These are phyloP conservation scores for Drosophila albomicans DNA, from an alignment of 1,140 invertebrate genomes.

Conservation along the genomic window DNA sequence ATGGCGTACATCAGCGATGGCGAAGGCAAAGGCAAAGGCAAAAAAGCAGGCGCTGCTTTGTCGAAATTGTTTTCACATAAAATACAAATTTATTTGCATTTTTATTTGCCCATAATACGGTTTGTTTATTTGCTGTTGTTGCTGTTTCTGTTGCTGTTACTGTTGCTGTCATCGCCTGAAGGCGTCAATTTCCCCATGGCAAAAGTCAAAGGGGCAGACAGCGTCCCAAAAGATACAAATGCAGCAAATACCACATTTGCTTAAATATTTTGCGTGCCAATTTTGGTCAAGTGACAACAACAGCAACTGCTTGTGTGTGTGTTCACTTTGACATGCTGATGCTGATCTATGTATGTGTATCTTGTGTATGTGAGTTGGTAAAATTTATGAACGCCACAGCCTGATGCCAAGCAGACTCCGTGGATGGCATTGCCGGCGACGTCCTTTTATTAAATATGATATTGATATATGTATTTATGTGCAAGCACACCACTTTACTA, in stretches of 20 bases:
- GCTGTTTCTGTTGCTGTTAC: slow-evolving; percentile 43
- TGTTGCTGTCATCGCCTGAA: slow-evolving; percentile 37
- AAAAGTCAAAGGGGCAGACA: slow-evolving; percentile 66
- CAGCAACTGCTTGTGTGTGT: slow-evolving; percentile 22
- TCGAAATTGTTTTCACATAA: slow-evolving; percentile 80
- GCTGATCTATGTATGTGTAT: slow-evolving; percentile 60
- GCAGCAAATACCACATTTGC: slow-evolving; percentile 37
- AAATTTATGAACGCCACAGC: slow-evolving; percentile 76
- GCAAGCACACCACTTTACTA: slow-evolving; percentile 12
- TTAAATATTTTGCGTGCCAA: slow-evolving; percentile 34
- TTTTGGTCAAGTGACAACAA: slow-evolving; percentile 53
- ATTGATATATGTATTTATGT: slow-evolving; percentile 71
- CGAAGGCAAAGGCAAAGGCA: slow-evolving; percentile 5
- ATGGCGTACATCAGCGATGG: slow-evolving; percentile 44
- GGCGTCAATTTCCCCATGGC: slow-evolving; percentile 31
- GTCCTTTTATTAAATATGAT: slow-evolving; percentile 74
- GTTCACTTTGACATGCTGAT: slow-evolving; percentile 69
- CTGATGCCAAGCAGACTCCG: slow-evolving; percentile 61
- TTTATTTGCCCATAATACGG: slow-evolving; percentile 80
- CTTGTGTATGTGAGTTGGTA: slow-evolving; percentile 36
- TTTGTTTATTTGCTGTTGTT: slow-evolving; percentile 75
- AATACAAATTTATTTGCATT: slow-evolving; percentile 83
- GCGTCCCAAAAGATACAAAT: slow-evolving; percentile 58
- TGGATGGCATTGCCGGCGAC: slow-evolving; percentile 35
- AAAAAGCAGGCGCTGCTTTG: slow-evolving; percentile 36